Evolutionary conservation across 1,140 invertebrate species (phyloP).

Genomic region (Scylla paramamosain): DNA sequence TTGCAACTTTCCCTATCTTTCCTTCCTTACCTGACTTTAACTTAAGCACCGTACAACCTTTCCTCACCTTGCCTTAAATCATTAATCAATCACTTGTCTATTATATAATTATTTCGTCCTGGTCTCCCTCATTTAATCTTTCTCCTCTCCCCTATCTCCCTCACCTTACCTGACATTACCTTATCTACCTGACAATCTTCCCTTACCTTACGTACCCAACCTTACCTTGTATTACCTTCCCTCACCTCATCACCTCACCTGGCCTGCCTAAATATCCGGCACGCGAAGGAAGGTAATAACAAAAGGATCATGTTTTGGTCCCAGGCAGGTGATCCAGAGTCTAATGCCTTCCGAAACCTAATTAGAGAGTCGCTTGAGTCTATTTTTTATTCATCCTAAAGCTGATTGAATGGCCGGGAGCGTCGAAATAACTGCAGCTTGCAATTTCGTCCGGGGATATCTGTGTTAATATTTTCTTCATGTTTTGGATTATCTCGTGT

Average conservation of each 20-base stretch:
- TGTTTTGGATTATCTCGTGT: background rate
- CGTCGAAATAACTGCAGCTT: background rate
- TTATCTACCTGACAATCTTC: background rate
- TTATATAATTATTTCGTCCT: too few species aligned
- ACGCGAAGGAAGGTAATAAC: background rate
- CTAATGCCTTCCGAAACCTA: conserved; percentile 13
- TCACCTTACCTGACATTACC: too few species aligned
- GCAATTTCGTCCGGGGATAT: background rate
- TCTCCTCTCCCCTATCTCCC: background rate
- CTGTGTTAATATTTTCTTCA: conserved; percentile 1
- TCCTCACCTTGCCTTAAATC: too few species aligned
- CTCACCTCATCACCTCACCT: background rate
- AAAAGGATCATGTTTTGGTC: background rate
- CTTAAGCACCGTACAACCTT: too few species aligned
- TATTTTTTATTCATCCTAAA: conserved; percentile 1
- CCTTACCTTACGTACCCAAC: background rate
- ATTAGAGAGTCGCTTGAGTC: background rate
- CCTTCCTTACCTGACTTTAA: too few species aligned
- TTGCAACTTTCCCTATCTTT: background rate
- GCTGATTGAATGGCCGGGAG: background rate
- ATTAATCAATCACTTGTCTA: too few species aligned
- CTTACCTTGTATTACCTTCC: background rate
- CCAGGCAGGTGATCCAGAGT: background rate
- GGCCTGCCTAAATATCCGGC: background rate
- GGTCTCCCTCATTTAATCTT: too few species aligned